Percentiles rank a stretch among this genome's conserved stretches.
Evolutionary conservation across 2,888 invertebrate species (phyloP).

Genomic region (Drosophila mimica): DNA sequence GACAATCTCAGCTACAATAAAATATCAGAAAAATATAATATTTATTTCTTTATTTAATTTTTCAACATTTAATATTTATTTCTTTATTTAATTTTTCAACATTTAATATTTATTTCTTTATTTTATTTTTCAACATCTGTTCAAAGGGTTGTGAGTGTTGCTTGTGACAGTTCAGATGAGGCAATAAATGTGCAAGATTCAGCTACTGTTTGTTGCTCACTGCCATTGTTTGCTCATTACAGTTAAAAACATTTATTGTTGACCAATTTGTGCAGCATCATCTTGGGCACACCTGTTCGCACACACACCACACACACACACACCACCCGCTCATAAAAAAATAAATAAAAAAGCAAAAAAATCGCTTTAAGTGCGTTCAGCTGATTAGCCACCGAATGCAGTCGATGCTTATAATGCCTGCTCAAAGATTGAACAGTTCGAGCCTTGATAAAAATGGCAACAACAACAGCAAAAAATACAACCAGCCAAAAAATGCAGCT

Average conservation of each 20-base stretch:
- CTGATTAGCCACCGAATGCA: slow-evolving; percentile 52
- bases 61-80: background rate
- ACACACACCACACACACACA: slow-evolving; percentile 6
- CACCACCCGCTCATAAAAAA: slow-evolving; percentile 34
- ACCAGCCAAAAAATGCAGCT: slow-evolving; percentile 54
- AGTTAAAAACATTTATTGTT: slow-evolving; percentile 16
- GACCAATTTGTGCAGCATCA: slow-evolving; percentile 34
- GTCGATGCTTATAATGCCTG: slow-evolving; percentile 44
- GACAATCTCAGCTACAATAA: background rate
- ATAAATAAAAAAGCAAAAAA: slow-evolving; percentile 22
- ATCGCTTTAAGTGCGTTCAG: slow-evolving; percentile 75
- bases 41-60: background rate
- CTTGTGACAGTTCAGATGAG: background rate
- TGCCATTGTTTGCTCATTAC: slow-evolving; percentile 14
- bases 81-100: background rate
- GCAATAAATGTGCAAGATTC: slow-evolving; percentile 5
- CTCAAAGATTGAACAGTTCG: slow-evolving; percentile 55
- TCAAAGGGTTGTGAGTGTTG: background rate
- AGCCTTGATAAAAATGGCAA: slow-evolving; percentile 58
- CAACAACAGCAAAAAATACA: background rate
- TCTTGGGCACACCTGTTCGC: slow-evolving; percentile 42
- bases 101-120: background rate
- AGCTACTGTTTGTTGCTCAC: slow-evolving; percentile 9
- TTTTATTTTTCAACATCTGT: background rate
- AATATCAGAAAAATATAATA: background rate